A percentile compares a stretch with the other conserved stretches of the same genome.
These are phyloP conservation scores for Sylvilagus floridanus DNA, from an alignment of 2,797 vertebrate species.

Conservation along the genomic window DNA sequence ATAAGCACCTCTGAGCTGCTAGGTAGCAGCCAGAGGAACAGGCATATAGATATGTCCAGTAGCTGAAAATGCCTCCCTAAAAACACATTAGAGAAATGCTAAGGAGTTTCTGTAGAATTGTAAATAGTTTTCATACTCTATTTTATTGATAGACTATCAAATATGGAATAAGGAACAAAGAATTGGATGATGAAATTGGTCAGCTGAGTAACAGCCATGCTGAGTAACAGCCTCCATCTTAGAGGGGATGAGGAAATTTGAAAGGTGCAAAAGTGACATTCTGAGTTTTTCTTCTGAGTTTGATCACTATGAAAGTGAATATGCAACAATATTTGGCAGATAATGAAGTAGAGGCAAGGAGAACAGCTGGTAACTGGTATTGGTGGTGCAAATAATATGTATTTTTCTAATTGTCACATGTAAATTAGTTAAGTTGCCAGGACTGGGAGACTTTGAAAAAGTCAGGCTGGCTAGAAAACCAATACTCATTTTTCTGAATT, in stretches of 20 bases:
- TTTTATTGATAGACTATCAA: not conserved
- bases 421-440: not conserved
- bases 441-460: not conserved
- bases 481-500: not conserved
- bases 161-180: not conserved
- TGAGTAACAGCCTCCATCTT: too few relatives aligned
- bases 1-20: not conserved
- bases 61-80: not conserved
- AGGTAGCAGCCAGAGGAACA: not conserved
- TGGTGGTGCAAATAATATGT: not conserved
- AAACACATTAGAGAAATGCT: not conserved
- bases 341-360: not conserved
- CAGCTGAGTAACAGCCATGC: not conserved
- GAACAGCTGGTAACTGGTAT: not conserved
- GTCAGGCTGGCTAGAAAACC: not conserved
- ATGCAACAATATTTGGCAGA: conserved; percentile 1
- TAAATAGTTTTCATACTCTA: not conserved
- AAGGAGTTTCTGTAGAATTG: not conserved
- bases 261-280: not conserved
- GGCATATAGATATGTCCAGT: not conserved
- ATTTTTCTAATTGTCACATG: conserved; percentile 11
- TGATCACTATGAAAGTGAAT: not conserved
- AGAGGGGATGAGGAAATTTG: not conserved
- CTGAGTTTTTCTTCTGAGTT: not conserved
- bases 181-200: not conserved